Conservation (phyloP, 2,113 vertebrate species). For the Peucedramus taeniatus region DNA sequence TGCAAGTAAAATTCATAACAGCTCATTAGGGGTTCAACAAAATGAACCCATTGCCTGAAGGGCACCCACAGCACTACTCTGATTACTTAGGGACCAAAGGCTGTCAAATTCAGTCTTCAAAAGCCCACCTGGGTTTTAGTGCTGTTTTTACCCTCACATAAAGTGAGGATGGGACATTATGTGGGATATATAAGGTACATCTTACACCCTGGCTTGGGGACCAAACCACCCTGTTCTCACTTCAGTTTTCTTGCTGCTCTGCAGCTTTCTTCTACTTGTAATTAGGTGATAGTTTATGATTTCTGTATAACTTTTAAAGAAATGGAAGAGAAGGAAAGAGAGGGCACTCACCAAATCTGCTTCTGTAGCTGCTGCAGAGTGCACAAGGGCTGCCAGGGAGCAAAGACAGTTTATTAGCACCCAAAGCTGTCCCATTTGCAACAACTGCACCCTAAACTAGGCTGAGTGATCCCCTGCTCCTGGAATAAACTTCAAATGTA, state of each 20-base stretch:
- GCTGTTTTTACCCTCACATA: not conserved
- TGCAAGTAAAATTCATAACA: not conserved
- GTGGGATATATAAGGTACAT: not conserved
- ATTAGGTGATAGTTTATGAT: not conserved
- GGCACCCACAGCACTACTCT: not conserved
- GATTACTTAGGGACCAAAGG: not conserved
- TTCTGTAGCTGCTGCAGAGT: not conserved
- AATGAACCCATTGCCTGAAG: not conserved
- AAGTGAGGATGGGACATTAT: not conserved
- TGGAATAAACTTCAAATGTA: not conserved
- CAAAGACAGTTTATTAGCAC: not conserved
- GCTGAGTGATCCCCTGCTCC: not conserved
- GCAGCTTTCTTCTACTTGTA: not conserved
- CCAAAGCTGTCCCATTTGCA: not conserved
- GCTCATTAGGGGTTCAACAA: not conserved
- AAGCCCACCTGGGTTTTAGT: not conserved
- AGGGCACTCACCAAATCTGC: constrained; percentile 46
- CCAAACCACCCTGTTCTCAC: not conserved
- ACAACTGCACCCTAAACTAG: not conserved
- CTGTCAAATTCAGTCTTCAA: not conserved
- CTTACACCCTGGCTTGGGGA: not conserved
- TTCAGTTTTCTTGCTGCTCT: not conserved
- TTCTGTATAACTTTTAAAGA: not conserved
- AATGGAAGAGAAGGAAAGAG: not conserved
- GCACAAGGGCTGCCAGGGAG: constrained; percentile 16